Base-by-base conservation (phyloP, 2,797 vertebrate species). In the Diplodus sargus region DNA sequence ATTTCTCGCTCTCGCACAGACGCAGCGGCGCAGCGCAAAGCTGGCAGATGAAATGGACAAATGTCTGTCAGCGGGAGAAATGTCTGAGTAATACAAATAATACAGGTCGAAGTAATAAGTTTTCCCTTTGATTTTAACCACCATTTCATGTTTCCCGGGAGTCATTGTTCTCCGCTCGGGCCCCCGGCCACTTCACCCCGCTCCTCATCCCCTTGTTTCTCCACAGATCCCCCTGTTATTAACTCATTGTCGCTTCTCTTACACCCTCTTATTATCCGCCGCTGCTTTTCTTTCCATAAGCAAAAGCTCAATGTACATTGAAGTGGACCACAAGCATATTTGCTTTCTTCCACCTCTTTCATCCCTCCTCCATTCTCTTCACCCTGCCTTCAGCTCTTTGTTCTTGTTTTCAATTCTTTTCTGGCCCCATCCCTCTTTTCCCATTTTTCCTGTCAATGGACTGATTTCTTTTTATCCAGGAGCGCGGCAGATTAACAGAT, bases 401-500 rank as follows among this genome's bases (percentile, higher is more conserved):
- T 94, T 91, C 89, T 81, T 91, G 71, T 90, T 91, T 91, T 85
- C 79, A 83, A 85, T 91, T 91, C 86, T 84, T 89, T 69, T 73
- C 65, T 23, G 45, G 82, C 87, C 84, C 81, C 90, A 90, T 92
- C 89, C 84, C 80, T 89, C 91, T 93, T 94, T 95, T 92, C 82
- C 84, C 76, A 86, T 92, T 94, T 94, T 91, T 92, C 85, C 93
- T 92, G 94, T 95, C 95, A 95, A 94, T 95, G 92, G 89, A 92
- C 94, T 96, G 95, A 95, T 95, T 95, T 94, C 93, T 94, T 95
- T 95, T 95, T 91, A 94, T 95, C 94, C 94, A 92, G 92, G 92
- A 95, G 93, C 90, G 30, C 91, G 71, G 92, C 94, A 93, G 95
- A 96, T 96, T 95, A 95, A 90, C 91, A 96, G 96, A 97, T 96